A percentile compares a stretch with the other conserved stretches of the same genome.
These are phyloP conservation scores for Drosophila kanekoi DNA, from an alignment of 2,888 invertebrate species.

Conservation along the genomic window DNA sequence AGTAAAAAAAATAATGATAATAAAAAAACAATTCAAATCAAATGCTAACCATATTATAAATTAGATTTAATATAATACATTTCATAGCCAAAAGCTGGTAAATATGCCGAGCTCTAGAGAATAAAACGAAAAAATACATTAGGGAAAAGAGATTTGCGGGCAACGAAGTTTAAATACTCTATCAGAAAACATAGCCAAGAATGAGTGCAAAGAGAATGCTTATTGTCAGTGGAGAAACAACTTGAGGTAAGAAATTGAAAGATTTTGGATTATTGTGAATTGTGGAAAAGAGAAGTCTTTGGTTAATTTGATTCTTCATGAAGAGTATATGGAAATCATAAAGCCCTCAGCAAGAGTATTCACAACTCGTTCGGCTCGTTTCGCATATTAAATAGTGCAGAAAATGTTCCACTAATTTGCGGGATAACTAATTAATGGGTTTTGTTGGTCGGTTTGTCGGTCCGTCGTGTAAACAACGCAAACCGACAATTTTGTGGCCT, in stretches of 20 bases:
- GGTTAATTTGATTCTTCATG: neutral
- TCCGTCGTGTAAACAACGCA: constrained; percentile 29
- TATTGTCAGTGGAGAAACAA: too few relatives aligned
- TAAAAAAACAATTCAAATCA: constrained; percentile 30
- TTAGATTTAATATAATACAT: constrained; percentile 65
- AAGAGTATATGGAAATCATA: neutral
- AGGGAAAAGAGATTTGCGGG: neutral
- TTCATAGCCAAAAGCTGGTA: constrained; percentile 49
- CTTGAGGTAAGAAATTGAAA: too few relatives aligned
- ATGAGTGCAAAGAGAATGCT: too few relatives aligned
- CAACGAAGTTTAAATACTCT: constrained; percentile 15
- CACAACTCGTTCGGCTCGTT: constrained; percentile 5
- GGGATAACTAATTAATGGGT: constrained; percentile 73
- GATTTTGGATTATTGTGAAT: too few relatives aligned
- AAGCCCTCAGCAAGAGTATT: constrained; percentile 16
- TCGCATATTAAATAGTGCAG: constrained; percentile 34
- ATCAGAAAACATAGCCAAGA: neutral
- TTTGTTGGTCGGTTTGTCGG: constrained; percentile 31
- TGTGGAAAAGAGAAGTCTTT: neutral
- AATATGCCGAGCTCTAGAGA: constrained; percentile 3
- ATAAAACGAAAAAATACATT: constrained; percentile 3
- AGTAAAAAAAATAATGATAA: constrained; percentile 22
- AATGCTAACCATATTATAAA: constrained; percentile 57
- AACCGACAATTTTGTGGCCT: constrained; percentile 34
- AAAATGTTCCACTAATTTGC: constrained; percentile 75